Conservation (phyloP, 1,140 invertebrate species). For the Trachymyrmex septentrionalis region DNA sequence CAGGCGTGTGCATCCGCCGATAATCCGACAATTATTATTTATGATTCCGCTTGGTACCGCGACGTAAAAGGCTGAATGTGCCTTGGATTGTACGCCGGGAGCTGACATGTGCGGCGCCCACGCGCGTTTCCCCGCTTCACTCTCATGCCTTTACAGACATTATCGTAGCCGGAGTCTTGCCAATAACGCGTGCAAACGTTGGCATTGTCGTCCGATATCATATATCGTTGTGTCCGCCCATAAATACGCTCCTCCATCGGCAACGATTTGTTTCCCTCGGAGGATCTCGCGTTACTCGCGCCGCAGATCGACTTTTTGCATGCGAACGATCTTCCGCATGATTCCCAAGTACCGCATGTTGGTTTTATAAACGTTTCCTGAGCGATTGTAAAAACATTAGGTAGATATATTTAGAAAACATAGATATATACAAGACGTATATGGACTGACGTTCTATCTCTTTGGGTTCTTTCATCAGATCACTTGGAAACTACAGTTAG, state of each 20-base stretch:
- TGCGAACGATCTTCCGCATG: background rate
- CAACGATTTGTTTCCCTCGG: background rate
- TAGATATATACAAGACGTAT: no score
- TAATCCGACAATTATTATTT: conserved; percentile 84
- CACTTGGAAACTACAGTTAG: background rate
- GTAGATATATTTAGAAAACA: no score
- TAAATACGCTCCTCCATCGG: conserved; percentile 38
- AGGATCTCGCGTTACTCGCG: background rate
- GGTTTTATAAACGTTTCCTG: no score
- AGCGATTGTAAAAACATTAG: no score
- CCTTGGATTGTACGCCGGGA: conserved; percentile 70
- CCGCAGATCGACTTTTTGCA: background rate
- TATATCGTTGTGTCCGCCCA: background rate
- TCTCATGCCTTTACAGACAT: conserved; percentile 30
- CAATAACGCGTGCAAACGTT: conserved; percentile 10
- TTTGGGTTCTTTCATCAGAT: background rate
- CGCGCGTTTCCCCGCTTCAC: conserved; percentile 39
- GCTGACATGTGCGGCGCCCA: conserved; percentile 73
- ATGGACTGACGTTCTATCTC: no score
- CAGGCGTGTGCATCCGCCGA: conserved; percentile 68
- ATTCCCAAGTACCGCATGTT: no score
- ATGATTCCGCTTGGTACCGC: conserved; percentile 75
- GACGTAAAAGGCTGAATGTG: conserved; percentile 77
- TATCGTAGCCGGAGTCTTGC: conserved; percentile 52
- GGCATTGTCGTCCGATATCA: conserved; percentile 29